Conservation (phyloP, 2,113 vertebrate genomes). For the Brachyhypopomus occidentalis region DNA sequence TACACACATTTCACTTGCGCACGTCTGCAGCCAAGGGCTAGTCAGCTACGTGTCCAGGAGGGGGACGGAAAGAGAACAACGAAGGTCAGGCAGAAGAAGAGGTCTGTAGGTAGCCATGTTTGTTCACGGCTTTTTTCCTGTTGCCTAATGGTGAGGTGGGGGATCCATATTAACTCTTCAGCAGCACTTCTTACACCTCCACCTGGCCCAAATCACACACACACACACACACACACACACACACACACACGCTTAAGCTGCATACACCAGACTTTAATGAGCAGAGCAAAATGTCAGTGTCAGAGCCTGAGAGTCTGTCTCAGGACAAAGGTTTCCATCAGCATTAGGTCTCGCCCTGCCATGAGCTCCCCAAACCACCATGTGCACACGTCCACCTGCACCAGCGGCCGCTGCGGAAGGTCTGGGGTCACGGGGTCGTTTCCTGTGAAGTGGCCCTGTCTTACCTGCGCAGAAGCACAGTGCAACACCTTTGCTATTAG, state of each 20-base stretch:
- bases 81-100: too few relatives aligned
- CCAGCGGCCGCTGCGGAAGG: not conserved
- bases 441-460: conserved; percentile 73
- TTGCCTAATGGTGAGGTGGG: conserved; percentile 63
- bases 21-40: conserved; percentile 42
- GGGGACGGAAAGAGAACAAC: not conserved
- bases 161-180: conserved; percentile 63
- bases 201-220: conserved; percentile 63
- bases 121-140: not conserved
- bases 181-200: conserved; percentile 71
- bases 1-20: conserved; percentile 51
- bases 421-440: not conserved
- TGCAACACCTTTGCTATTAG: conserved; percentile 40
- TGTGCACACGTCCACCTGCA: conserved; percentile 35
- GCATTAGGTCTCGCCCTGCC: not conserved
- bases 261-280: not conserved
- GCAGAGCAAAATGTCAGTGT: not conserved
- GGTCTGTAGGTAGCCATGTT: too few relatives aligned
- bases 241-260: not conserved
- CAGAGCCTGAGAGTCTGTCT: not conserved
- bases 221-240: conserved; percentile 41
- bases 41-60: conserved; percentile 16
- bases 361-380: conserved; percentile 28
- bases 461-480: conserved; percentile 80
- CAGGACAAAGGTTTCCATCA: not conserved